Base-by-base conservation (phyloP, 1,140 invertebrate genomes). In the Drosophila persimilis region DNA sequence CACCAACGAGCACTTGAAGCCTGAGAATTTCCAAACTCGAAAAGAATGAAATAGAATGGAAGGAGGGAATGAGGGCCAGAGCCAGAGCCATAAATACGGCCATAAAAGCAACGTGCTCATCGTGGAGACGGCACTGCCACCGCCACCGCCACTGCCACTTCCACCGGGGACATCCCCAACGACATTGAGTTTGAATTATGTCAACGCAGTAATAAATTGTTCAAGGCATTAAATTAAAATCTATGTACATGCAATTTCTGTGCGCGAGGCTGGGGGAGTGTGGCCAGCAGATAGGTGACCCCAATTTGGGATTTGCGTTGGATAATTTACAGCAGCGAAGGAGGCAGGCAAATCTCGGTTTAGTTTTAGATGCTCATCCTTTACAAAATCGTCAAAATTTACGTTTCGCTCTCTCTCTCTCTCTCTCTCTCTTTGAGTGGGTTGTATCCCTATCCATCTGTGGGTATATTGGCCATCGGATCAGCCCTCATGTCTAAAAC, bases 131-230 rank as follows among this genome's bases (percentile, higher is more conserved):
- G 8, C 46, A 41, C 57, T 17, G 46, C 13, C 17, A 26, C 26
- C 24, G 4, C 11, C 43, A 46, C 43, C 17, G 44, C n/a, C 55
- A 57, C 22, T 5, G 4, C 15, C 43, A 31, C 55, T 29, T n/a
- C 50, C 45, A 55, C 9, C 46, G 41, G 31, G 47, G 55, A 41
- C 73, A 50, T 70, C 50, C 56, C 71, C 65, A 72, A 51, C 64
- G 76, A 69, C 78, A 80, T 80, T 80, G 72, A 80, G 72, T 76
- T 80, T 80, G 78, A 80, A 80, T 80, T 80, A 80, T 80, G 77
- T 80, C 78, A 79, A 77, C 78, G 78, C 78, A 79, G 78, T 74
- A 80, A 80, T 80, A 80, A 80, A 80, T 80, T 80, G 72, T 69
- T 70, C 77, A 57, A 64, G 59, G 73, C 76, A 80, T 80, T 80